Conservation (phyloP, 2,888 invertebrate species). For the Rugalucina vietnamica region DNA sequence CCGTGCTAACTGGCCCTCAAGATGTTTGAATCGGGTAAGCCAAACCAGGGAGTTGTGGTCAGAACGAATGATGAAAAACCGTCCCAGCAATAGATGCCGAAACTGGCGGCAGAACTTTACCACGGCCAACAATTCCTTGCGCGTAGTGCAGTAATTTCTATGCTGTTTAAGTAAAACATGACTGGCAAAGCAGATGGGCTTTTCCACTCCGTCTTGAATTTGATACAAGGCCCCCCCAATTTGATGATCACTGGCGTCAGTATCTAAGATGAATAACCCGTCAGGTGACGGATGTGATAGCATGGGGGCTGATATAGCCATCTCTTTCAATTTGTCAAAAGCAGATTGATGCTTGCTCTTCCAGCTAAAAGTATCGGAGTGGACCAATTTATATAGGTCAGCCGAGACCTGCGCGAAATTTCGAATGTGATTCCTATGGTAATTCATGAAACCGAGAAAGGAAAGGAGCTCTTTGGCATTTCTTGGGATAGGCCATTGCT, state of each 20-base stretch:
- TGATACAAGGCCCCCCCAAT: conserved; percentile 41
- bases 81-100: conserved; percentile 44
- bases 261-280: too few relatives aligned
- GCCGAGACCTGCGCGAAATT: background rate
- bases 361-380: conserved; percentile 24
- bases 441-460: background rate
- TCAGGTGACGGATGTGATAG: conserved; percentile 30
- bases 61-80: conserved; percentile 31
- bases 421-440: conserved; percentile 25
- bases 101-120: conserved; percentile 42
- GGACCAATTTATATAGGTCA: background rate
- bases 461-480: background rate
- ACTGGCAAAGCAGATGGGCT: conserved; percentile 34
- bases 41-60: conserved; percentile 46
- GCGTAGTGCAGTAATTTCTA: conserved; percentile 42
- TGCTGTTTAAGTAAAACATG: conserved; percentile 16
- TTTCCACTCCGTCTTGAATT: conserved; percentile 35
- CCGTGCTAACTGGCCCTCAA: conserved; percentile 41
- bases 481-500: background rate
- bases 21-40: conserved; percentile 40
- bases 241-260: conserved; percentile 33
- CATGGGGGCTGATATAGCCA: too few relatives aligned
- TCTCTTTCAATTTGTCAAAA: conserved; percentile 30
- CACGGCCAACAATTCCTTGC: conserved; percentile 51
- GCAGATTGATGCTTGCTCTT: background rate